A percentile compares a stretch with the other conserved stretches of the same genome.
These are phyloP conservation scores for Etheostoma cragini DNA, from an alignment of 2,113 vertebrate genomes.

Conservation along the genomic window DNA sequence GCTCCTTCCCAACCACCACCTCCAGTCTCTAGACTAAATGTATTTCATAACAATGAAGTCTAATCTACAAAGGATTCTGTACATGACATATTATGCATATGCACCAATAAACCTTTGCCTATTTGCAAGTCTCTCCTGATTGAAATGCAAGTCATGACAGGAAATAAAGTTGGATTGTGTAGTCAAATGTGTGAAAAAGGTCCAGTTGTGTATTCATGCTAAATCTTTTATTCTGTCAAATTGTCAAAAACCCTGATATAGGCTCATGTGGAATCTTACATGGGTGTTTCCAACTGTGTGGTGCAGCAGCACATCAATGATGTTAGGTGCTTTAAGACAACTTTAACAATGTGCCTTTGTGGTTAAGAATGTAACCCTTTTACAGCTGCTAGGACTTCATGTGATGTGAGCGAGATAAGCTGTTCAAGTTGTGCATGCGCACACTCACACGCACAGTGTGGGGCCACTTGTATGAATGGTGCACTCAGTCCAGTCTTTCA, in stretches of 20 bases:
- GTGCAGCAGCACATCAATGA: not conserved
- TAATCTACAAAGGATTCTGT: too few relatives aligned
- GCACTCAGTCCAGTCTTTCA: conserved; percentile 57
- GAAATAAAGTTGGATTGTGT: not conserved
- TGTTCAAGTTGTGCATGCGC: conserved; percentile 20
- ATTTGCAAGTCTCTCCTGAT: too few relatives aligned
- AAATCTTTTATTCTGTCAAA: not conserved
- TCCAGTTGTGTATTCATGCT: not conserved
- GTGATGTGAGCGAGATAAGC: conserved; percentile 66
- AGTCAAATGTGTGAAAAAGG: not conserved
- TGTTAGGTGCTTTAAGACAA: not conserved
- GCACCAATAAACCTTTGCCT: too few relatives aligned
- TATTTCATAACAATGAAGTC: too few relatives aligned
- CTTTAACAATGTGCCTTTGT: conserved; percentile 66
- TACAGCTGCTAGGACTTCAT: conserved; percentile 39
- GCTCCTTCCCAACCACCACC: too few relatives aligned
- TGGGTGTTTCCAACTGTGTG: conserved; percentile 1
- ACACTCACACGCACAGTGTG: conserved; percentile 23
- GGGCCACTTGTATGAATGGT: conserved; percentile 48
- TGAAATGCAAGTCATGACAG: not conserved
- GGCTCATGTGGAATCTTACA: not conserved
- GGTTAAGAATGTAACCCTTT: conserved; percentile 57
- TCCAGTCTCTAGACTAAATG: too few relatives aligned
- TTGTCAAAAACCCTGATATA: not conserved
- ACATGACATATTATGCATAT: too few relatives aligned